Percentiles rank a stretch among this genome's conserved stretches.
These are phyloP conservation scores for Ispidina picta DNA, from an alignment of 2,797 vertebrate species.

Conservation along the genomic window DNA sequence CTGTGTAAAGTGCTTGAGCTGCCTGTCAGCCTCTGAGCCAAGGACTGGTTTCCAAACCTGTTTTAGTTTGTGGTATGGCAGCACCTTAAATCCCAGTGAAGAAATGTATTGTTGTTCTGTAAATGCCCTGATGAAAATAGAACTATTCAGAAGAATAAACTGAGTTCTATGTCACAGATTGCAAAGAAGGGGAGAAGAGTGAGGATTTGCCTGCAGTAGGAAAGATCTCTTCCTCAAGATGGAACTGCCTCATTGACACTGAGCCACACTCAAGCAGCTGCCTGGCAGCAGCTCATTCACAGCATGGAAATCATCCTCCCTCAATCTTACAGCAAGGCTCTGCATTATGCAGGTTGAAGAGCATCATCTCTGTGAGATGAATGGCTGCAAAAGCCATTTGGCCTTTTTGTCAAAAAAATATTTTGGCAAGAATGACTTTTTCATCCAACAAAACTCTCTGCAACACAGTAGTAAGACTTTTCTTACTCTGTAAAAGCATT, in stretches of 20 bases:
- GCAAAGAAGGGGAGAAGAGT: background rate
- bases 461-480: background rate
- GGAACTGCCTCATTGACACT: background rate
- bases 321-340: background rate
- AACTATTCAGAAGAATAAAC: background rate
- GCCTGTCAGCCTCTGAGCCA: background rate
- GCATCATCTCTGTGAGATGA: background rate
- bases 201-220: background rate
- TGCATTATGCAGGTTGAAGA: background rate
- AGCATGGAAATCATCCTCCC: rapidly evolving
- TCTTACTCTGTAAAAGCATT: background rate
- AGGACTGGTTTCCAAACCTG: background rate
- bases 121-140: background rate
- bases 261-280: background rate
- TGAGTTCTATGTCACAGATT: background rate
- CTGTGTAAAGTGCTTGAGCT: background rate
- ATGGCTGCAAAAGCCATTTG: background rate
- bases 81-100: background rate
- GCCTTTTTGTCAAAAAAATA: background rate
- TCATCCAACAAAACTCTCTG: background rate
- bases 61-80: background rate
- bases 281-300: background rate
- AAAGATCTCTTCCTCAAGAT: background rate
- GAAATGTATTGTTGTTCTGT: background rate
- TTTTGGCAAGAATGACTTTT: background rate